Conservation (phyloP, 2,888 invertebrate genomes). For the Xanthostigma xanthostigma region DNA sequence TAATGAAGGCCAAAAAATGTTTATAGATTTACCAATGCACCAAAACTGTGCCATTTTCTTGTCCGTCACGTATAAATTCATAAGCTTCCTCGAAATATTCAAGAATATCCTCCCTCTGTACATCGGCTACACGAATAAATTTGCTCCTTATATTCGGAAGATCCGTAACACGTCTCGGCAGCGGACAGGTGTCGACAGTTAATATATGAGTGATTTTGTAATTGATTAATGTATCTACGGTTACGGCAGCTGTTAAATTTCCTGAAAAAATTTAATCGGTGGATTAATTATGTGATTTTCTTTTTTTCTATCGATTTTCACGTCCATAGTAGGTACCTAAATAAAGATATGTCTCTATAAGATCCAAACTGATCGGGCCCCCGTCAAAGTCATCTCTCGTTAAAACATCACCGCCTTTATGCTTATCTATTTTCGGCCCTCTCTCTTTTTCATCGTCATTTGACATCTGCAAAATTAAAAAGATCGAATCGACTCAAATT, state of each 20-base stretch:
- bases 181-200: slow-evolving; percentile 70
- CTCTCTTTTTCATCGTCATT: background rate
- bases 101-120: slow-evolving; percentile 72
- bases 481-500: no score
- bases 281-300: background rate
- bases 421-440: background rate
- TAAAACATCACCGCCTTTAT: slow-evolving; percentile 15
- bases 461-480: background rate
- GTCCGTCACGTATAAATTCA: slow-evolving; percentile 57
- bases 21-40: slow-evolving; percentile 62
- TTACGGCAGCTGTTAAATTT: slow-evolving; percentile 65
- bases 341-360: slow-evolving; percentile 38
- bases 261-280: slow-evolving; percentile 32
- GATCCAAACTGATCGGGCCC: slow-evolving; percentile 40
- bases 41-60: slow-evolving; percentile 50
- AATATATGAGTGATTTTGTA: slow-evolving; percentile 61
- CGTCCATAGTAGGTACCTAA: slow-evolving; percentile 24
- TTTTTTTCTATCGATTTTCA: background rate
- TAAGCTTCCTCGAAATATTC: slow-evolving; percentile 63
- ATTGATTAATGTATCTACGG: slow-evolving; percentile 47
- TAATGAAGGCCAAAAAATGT: background rate
- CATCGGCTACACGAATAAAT: slow-evolving; percentile 69
- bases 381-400: slow-evolving; percentile 33
- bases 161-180: slow-evolving; percentile 58
- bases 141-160: slow-evolving; percentile 50